A percentile compares a stretch with the other conserved stretches of the same genome.
Conservation (phyloP, 92 coral and sea anemone species). For the Porites rus region DNA sequence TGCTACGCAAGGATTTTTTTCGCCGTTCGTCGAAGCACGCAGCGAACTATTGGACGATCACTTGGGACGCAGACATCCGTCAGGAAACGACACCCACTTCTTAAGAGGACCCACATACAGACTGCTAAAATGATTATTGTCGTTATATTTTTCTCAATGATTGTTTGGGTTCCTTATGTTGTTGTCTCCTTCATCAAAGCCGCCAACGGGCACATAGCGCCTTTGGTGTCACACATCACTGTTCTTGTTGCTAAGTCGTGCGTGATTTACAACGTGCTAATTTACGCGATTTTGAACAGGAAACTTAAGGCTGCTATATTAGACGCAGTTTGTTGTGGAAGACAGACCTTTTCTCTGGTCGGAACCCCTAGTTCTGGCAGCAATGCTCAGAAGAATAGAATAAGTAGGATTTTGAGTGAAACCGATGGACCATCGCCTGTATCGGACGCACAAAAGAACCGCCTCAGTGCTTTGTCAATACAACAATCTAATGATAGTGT, state of each 20-base stretch:
- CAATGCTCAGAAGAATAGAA: constrained; percentile 35
- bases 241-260: constrained; percentile 94
- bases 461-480: constrained; percentile 61
- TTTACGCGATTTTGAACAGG: constrained; percentile 91
- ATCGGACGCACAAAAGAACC: constrained; percentile 63
- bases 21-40: constrained; percentile 87
- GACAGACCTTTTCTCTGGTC: constrained; percentile 21
- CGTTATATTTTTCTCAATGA: constrained; percentile 90
- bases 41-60: constrained; percentile 61
- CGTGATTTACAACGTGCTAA: constrained; percentile 95
- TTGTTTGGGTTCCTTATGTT: constrained; percentile 94
- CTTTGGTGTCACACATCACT: constrained; percentile 83
- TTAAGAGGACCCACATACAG: constrained; percentile 88
- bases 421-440: constrained; percentile 69
- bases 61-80: constrained; percentile 53
- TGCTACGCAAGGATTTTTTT: constrained; percentile 87
- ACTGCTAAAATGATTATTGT: constrained; percentile 93
- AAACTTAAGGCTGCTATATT: constrained; percentile 89
- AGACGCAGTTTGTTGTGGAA: constrained; percentile 81
- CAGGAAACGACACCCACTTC: constrained; percentile 59
- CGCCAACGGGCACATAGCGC: constrained; percentile 70
- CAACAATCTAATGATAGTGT: constrained; percentile 37
- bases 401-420: constrained; percentile 78
- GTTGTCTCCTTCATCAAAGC: constrained; percentile 80
- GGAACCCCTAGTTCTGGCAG: constrained; percentile 27